Evolutionary conservation across 2,888 invertebrate genomes (phyloP).

Genomic region (Frankliniella fusca): DNA sequence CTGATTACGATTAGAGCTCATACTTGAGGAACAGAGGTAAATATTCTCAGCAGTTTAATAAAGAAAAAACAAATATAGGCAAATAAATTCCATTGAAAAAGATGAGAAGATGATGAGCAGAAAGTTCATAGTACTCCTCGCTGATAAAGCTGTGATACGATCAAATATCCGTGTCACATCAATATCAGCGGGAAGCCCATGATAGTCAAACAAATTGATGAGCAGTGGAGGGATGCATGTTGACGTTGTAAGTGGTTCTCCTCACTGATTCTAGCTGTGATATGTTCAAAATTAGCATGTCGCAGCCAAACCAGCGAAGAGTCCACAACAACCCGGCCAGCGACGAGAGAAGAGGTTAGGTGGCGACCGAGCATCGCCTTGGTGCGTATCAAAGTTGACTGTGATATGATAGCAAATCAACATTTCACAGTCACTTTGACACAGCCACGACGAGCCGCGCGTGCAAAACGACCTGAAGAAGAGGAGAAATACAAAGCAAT

Average conservation of each 20-base stretch:
- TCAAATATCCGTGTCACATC: conserved; percentile 16
- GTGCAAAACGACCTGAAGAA: background rate
- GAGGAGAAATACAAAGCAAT: background rate
- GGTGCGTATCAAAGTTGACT: conserved; percentile 26
- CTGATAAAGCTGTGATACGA: conserved; percentile 26
- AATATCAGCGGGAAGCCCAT: conserved; percentile 19
- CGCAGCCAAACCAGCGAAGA: conserved; percentile 16
- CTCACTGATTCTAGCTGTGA: conserved; percentile 26
- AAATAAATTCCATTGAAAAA: too few relatives aligned
- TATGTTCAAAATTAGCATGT: conserved; percentile 10
- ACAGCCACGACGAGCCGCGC: background rate
- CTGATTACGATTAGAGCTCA: too few relatives aligned
- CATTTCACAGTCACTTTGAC: conserved; percentile 16
- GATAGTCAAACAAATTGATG: background rate
- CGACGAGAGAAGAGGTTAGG: background rate
- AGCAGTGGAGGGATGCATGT: background rate
- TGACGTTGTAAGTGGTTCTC: background rate
- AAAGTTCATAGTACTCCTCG: background rate
- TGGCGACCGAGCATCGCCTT: background rate
- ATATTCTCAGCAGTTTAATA: too few relatives aligned
- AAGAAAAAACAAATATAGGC: too few relatives aligned
- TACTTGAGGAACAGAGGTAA: too few relatives aligned
- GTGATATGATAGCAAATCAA: conserved; percentile 14
- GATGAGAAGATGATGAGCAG: too few relatives aligned
- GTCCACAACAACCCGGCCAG: background rate